These are phyloP conservation scores for Conger conger DNA, from an alignment of 2,113 vertebrate species.

Conservation along the genomic window DNA sequence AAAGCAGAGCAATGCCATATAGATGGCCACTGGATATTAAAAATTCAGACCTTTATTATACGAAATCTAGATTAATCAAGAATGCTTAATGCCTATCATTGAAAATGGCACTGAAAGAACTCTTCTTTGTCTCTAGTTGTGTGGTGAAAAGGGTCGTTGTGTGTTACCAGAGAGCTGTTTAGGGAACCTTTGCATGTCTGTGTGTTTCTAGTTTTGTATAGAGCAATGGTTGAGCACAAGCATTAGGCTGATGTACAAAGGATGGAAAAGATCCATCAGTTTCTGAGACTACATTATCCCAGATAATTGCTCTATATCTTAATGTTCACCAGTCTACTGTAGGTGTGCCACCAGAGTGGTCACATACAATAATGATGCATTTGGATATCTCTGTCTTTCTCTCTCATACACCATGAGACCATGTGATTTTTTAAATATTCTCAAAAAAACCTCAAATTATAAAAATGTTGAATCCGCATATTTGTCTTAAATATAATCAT, in stretches of 20 bases:
- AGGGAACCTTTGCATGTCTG: slow-evolving; percentile 31
- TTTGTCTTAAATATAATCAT: too few relatives aligned
- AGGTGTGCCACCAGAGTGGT: slow-evolving; percentile 1
- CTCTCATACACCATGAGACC: too few relatives aligned
- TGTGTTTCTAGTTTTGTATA: slow-evolving; percentile 24
- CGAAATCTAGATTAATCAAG: slow-evolving; percentile 73
- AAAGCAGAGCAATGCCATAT: slow-evolving; percentile 27
- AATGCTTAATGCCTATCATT: slow-evolving; percentile 71
- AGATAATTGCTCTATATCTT: not conserved
- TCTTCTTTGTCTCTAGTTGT: slow-evolving; percentile 29
- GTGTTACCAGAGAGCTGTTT: slow-evolving; percentile 31
- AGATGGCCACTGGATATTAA: slow-evolving; percentile 54
- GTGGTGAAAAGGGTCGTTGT: not conserved
- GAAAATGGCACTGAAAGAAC: slow-evolving; percentile 56
- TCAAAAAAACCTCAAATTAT: not conserved
- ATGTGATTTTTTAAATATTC: not conserved
- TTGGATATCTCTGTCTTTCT: not conserved
- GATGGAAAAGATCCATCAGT: slow-evolving; percentile 51
- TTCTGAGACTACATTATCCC: slow-evolving; percentile 11
- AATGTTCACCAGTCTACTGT: slow-evolving; percentile 28
- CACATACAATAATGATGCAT: slow-evolving; percentile 10
- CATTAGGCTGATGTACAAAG: slow-evolving; percentile 10
- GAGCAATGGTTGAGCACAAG: not conserved
- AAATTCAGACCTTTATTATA: slow-evolving; percentile 73
- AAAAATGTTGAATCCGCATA: not conserved